Conservation (phyloP, 1,140 invertebrate genomes). For the Drosophila biarmipes region DNA sequence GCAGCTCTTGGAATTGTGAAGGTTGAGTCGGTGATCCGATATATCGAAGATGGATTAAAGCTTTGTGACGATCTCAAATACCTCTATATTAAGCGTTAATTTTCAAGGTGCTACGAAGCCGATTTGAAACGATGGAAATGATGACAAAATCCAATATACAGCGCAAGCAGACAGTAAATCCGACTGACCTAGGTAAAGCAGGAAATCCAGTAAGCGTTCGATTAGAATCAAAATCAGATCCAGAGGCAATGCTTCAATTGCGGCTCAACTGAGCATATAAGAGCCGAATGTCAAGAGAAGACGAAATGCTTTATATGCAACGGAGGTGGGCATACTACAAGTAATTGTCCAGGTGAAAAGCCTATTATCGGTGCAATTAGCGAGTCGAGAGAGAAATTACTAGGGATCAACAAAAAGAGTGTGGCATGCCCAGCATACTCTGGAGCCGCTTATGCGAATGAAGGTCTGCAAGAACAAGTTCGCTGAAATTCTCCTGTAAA, state of each 20-base stretch:
- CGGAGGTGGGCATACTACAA: not conserved
- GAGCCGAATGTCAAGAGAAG: not conserved
- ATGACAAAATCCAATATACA: not conserved
- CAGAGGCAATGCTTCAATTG: slow-evolving; percentile 3
- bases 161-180: not conserved
- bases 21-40: not conserved
- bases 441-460: too few relatives aligned
- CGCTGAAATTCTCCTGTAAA: too few relatives aligned
- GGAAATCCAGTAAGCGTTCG: not conserved
- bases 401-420: too few relatives aligned
- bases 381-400: too few relatives aligned
- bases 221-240: not conserved
- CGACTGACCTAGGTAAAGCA: not conserved
- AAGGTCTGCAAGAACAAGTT: too few relatives aligned
- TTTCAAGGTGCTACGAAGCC: not conserved
- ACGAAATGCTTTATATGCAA: not conserved
- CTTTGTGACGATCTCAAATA: slow-evolving; percentile 1
- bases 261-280: not conserved
- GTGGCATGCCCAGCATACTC: too few relatives aligned
- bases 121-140: not conserved
- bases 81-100: not conserved
- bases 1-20: not conserved
- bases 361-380: too few relatives aligned
- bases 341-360: slow-evolving; percentile 2
- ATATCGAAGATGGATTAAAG: not conserved